Conservation (phyloP, 1,140 invertebrate genomes). For the Riptortus pedestris region DNA sequence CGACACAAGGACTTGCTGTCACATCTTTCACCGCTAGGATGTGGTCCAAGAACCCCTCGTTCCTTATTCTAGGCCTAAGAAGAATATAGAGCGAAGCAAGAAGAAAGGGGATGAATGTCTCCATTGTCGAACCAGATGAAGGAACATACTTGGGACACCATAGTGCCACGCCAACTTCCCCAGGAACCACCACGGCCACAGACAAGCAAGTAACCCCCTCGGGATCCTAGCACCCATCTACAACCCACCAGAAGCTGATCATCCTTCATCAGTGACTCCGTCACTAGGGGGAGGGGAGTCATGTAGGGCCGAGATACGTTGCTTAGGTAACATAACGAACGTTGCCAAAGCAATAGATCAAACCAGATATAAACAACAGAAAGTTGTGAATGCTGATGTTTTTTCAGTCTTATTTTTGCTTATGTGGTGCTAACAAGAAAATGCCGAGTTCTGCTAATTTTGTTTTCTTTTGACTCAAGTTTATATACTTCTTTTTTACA, state of each 20-base stretch:
- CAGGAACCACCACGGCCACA: background rate
- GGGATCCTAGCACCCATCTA: background rate
- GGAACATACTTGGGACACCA: background rate
- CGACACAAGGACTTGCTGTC: no score
- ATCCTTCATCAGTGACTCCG: background rate
- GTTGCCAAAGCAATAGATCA: no score
- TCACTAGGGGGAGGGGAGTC: constrained; percentile 4
- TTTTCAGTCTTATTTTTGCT: no score
- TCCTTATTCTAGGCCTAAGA: background rate
- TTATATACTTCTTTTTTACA: no score
- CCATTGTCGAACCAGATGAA: background rate
- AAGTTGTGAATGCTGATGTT: no score
- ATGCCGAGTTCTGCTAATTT: no score
- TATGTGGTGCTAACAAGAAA: no score
- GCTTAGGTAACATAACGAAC: no score
- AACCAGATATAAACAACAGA: no score
- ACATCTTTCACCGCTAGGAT: no score
- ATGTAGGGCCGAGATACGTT: background rate
- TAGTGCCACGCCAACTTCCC: background rate
- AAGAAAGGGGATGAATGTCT: background rate
- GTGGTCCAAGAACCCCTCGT: background rate
- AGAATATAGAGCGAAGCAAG: background rate
- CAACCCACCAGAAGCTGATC: no score
- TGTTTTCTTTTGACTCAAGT: no score
- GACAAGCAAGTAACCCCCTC: background rate